Percentiles rank a stretch among this genome's conserved stretches.
Evolutionary conservation across 2,888 invertebrate species (phyloP).

Genomic region (Adela reaumurella): DNA sequence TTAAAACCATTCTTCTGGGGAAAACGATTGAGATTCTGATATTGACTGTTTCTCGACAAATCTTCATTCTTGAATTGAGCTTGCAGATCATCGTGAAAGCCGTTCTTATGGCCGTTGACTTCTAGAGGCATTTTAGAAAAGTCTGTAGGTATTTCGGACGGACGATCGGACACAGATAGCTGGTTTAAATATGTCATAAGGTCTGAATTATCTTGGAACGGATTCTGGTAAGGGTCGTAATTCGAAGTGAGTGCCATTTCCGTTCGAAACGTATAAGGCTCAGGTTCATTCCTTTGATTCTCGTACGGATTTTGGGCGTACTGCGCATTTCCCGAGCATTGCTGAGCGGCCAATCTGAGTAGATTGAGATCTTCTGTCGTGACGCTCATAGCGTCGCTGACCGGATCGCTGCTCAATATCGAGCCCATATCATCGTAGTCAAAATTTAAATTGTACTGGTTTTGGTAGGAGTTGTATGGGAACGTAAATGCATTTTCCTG

Average conservation of each 20-base stretch:
- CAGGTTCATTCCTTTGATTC: constrained; percentile 44
- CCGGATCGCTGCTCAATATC: constrained; percentile 30
- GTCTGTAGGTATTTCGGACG: constrained; percentile 28
- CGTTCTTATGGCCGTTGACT: constrained; percentile 28
- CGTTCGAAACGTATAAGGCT: constrained; percentile 16
- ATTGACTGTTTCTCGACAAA: constrained; percentile 34
- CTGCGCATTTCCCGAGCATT: constrained; percentile 42
- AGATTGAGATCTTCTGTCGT: constrained; percentile 45
- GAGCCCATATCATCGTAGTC: constrained; percentile 28
- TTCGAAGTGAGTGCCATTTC: constrained; percentile 17
- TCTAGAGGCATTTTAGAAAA: constrained; percentile 32
- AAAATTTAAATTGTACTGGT: constrained; percentile 35
- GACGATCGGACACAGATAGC: constrained; percentile 30
- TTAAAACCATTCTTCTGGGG: constrained; percentile 23
- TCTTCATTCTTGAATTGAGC: constrained; percentile 23
- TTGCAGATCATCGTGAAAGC: constrained; percentile 19
- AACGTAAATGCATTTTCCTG: constrained; percentile 6
- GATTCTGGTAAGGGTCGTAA: constrained; percentile 25
- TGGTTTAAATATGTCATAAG: constrained; percentile 35
- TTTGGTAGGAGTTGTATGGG: constrained; percentile 29
- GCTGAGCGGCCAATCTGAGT: constrained; percentile 46
- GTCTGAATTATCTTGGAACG: constrained; percentile 22
- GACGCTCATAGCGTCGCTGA: constrained; percentile 27
- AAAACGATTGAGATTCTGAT: constrained; percentile 23
- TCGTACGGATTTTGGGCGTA: constrained; percentile 31